A percentile compares a stretch with the other conserved stretches of the same genome.
Conservation (phyloP, 2,888 invertebrate genomes). For the Elysia crispata region DNA sequence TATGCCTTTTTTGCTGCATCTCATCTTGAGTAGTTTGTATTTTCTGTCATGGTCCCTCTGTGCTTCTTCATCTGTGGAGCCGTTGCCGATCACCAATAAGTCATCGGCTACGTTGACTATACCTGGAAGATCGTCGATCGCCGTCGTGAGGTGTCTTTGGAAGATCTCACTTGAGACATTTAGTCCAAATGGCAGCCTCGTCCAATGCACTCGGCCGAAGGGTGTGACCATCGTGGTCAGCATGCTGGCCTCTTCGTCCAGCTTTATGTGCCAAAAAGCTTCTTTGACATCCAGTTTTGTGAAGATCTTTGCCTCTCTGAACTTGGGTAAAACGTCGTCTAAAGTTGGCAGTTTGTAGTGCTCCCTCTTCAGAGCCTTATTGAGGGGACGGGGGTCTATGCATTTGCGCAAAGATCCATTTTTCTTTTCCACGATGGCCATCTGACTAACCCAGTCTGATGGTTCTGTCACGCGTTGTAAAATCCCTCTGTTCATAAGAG, state of each 20-base stretch:
- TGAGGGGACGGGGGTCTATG: constrained; percentile 52
- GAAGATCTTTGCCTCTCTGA: constrained; percentile 54
- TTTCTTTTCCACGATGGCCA: constrained; percentile 46
- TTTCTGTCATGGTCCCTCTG: constrained; percentile 47
- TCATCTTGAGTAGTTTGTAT: constrained; percentile 27
- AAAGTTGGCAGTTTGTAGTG: constrained; percentile 54
- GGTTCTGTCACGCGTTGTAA: constrained; percentile 42
- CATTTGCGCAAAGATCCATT: constrained; percentile 49
- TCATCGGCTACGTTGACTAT: constrained; percentile 51
- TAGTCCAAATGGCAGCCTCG: constrained; percentile 9
- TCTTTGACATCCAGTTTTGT: constrained; percentile 56
- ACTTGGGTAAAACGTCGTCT: constrained; percentile 57
- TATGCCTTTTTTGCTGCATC: constrained; percentile 47
- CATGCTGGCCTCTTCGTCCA: constrained; percentile 52
- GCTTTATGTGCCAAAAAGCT: constrained; percentile 55
- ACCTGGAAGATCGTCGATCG: constrained; percentile 47
- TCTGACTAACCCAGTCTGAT: constrained; percentile 52
- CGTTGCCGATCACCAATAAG: constrained; percentile 52
- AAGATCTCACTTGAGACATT: constrained; percentile 37
- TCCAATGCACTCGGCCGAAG: constrained; percentile 56
- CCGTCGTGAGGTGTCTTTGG: constrained; percentile 55
- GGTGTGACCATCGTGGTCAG: constrained; percentile 57
- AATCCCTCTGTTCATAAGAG: constrained; percentile 41
- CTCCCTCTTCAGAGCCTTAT: constrained; percentile 50
- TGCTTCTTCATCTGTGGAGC: constrained; percentile 46